A percentile compares a stretch with the other conserved stretches of the same genome.
These are phyloP conservation scores for Aphyosemion australe DNA, from an alignment of 2,113 vertebrate genomes.

Conservation along the genomic window DNA sequence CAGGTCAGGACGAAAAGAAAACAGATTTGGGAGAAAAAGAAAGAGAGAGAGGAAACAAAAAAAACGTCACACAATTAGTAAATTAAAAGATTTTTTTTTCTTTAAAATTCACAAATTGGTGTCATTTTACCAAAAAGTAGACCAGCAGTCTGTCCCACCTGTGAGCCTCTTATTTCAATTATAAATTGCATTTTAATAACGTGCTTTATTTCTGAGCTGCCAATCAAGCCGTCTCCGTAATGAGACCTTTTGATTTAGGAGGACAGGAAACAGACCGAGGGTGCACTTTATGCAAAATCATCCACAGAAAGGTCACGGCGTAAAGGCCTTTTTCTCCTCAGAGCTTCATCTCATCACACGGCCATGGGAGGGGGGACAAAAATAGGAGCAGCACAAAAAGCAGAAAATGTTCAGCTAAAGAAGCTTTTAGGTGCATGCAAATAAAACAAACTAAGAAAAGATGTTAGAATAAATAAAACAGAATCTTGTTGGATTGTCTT, in stretches of 20 bases:
- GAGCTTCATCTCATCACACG: slow-evolving; percentile 27
- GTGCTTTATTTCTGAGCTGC: not conserved
- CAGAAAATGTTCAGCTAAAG: too few relatives aligned
- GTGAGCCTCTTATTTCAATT: not conserved
- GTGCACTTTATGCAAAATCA: slow-evolving; percentile 51
- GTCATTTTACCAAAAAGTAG: slow-evolving; percentile 47
- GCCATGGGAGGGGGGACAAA: too few relatives aligned
- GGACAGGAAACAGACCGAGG: slow-evolving; percentile 32
- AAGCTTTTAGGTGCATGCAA: not conserved
- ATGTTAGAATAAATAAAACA: slow-evolving; percentile 5
- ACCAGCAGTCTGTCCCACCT: slow-evolving; percentile 39
- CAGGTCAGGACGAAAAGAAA: slow-evolving; percentile 81
- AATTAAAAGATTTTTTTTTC: slow-evolving; percentile 65
- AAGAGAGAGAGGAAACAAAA: slow-evolving; percentile 65
- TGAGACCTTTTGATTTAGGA: slow-evolving; percentile 1
- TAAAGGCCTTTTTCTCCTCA: slow-evolving; percentile 20
- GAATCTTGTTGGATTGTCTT: slow-evolving; percentile 7
- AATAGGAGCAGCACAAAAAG: not conserved
- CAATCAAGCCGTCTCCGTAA: slow-evolving; percentile 6
- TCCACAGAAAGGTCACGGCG: slow-evolving; percentile 36
- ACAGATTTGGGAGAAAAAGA: slow-evolving; percentile 81
- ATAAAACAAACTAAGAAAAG: not conserved
- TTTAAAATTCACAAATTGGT: slow-evolving; percentile 33
- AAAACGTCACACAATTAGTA: slow-evolving; percentile 83
- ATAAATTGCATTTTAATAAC: not conserved